These are phyloP conservation scores for Agrotis segetum DNA, from an alignment of 2,888 invertebrate species.

Conservation along the genomic window DNA sequence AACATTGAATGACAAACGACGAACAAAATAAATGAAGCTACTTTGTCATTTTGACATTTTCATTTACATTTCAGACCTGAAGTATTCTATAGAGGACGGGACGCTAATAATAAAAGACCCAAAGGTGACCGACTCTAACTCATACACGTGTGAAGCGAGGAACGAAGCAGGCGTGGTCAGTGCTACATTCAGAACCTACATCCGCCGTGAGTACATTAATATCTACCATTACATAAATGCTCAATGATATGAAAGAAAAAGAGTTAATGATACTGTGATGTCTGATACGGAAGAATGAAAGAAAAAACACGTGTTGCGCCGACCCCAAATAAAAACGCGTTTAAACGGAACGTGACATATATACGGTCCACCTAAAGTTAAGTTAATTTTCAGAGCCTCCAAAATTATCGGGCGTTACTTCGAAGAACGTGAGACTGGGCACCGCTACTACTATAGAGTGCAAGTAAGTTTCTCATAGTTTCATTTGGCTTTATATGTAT, in stretches of 20 bases:
- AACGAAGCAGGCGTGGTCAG: constrained; percentile 29
- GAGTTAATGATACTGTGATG: too few relatives aligned
- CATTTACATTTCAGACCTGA: constrained; percentile 33
- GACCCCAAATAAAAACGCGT: background rate
- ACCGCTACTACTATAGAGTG: background rate
- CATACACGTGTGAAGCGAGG: constrained; percentile 46
- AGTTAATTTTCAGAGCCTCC: constrained; percentile 21
- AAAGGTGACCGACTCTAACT: background rate
- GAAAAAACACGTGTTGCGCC: too few relatives aligned
- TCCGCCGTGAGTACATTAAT: constrained; percentile 3
- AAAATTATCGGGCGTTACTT: constrained; percentile 25
- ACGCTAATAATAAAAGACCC: constrained; percentile 38
- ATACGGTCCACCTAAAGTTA: background rate
- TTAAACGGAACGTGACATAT: too few relatives aligned
- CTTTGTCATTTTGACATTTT: too few relatives aligned
- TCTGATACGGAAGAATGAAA: too few relatives aligned
- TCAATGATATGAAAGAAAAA: too few relatives aligned
- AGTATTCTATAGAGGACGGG: constrained; percentile 41
- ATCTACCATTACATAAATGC: too few relatives aligned
- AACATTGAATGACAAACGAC: background rate
- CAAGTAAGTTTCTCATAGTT: constrained; percentile 13
- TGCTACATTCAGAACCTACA: constrained; percentile 31
- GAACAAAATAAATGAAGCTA: background rate
- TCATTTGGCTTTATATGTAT: background rate
- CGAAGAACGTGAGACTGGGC: constrained; percentile 12